phyloP scores from a whole-genome alignment of 2,888 invertebrate species.

The Scaptomyza tumidula region DNA sequence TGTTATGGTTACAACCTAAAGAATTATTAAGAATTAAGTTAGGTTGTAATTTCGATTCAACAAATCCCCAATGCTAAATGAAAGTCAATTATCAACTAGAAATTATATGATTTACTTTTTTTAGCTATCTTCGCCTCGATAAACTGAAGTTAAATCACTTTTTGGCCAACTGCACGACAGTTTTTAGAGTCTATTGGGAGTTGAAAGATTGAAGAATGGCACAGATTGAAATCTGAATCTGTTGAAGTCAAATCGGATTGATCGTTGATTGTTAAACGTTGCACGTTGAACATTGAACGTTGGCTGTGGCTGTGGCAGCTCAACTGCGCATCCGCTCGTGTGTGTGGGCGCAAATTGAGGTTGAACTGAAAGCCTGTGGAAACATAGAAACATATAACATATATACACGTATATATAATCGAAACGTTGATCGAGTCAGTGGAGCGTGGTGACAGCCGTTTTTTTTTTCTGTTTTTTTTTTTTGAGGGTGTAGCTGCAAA shows the following conservation, averaged over 20 bases:
- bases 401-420: slow-evolving; percentile 26
- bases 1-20: too few relatives aligned
- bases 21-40: too few relatives aligned
- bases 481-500: slow-evolving; percentile 72
- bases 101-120: not conserved
- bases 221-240: slow-evolving; percentile 46
- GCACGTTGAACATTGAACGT: not conserved
- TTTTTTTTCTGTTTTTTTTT: slow-evolving; percentile 22
- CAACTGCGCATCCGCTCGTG: slow-evolving; percentile 81
- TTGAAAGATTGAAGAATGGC: not conserved
- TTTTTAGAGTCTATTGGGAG: not conserved
- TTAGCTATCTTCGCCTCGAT: not conserved
- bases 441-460: slow-evolving; percentile 76
- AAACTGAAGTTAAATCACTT: not conserved
- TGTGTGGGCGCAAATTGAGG: slow-evolving; percentile 82
- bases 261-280: slow-evolving; percentile 26
- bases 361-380: slow-evolving; percentile 62
- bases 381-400: slow-evolving; percentile 48
- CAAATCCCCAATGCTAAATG: too few relatives aligned
- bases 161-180: not conserved
- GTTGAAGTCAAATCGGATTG: slow-evolving; percentile 60
- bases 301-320: slow-evolving; percentile 59
- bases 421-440: slow-evolving; percentile 48
- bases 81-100: too few relatives aligned
- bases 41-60: too few relatives aligned